phyloP scores from a whole-genome alignment of 2,113 vertebrate genomes.

The Nestor notabilis region DNA sequence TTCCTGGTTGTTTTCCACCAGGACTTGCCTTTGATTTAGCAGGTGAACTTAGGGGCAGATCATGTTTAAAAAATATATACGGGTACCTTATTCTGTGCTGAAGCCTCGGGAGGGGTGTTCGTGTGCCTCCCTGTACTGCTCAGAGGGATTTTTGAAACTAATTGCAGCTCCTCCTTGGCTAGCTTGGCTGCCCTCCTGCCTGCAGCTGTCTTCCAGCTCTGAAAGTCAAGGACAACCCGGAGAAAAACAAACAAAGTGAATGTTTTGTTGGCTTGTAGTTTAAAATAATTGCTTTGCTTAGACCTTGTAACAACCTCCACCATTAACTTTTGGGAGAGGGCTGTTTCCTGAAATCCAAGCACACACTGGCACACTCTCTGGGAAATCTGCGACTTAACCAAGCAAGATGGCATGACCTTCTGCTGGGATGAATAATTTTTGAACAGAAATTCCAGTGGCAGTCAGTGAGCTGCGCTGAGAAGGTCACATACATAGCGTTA shows the following conservation, averaged over 20 bases:
- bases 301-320: not conserved
- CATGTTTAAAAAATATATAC: not conserved
- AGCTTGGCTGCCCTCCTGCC: slow-evolving; percentile 1
- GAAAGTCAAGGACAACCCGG: slow-evolving; percentile 12
- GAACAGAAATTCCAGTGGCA: not conserved
- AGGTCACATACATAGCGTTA: not conserved
- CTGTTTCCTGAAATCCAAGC: not conserved
- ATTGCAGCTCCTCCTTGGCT: not conserved
- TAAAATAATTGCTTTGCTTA: slow-evolving; percentile 45
- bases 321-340: not conserved
- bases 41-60: slow-evolving; percentile 16
- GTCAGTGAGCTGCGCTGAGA: not conserved
- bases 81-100: not conserved
- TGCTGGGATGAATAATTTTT: not conserved
- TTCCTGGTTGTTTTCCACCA: slow-evolving; percentile 24
- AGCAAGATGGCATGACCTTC: not conserved
- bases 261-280: slow-evolving; percentile 14
- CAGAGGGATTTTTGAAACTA: not conserved
- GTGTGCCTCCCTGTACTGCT: not conserved
- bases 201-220: slow-evolving; percentile 24
- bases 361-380: not conserved
- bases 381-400: not conserved
- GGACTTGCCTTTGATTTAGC: slow-evolving; percentile 26
- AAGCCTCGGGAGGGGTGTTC: not conserved
- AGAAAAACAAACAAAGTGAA: slow-evolving; percentile 29